A percentile compares a stretch with the other conserved stretches of the same genome.
phyloP scores from a whole-genome alignment of 23 tunicate species.

The Halocynthia roretzi region DNA sequence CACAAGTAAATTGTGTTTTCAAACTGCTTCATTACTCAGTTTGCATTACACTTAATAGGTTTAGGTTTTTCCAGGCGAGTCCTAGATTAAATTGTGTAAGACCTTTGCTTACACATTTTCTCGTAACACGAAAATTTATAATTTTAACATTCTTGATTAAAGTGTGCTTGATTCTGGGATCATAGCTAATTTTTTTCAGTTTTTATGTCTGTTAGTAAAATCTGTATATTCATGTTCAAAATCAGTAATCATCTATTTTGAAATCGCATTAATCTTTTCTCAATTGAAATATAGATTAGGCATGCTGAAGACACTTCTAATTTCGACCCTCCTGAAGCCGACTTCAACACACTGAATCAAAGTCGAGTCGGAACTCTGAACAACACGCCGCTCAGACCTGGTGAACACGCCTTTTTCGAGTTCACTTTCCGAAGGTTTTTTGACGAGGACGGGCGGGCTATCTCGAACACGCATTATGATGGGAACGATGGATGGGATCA shows the following conservation, averaged over 20 bases:
- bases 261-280: too few relatives aligned
- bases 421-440: slow-evolving; percentile 91
- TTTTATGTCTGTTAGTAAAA: too few relatives aligned
- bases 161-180: too few relatives aligned
- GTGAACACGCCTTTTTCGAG: slow-evolving; percentile 96
- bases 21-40: neutral
- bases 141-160: too few relatives aligned
- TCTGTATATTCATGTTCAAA: too few relatives aligned
- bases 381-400: slow-evolving; percentile 64
- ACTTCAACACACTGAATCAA: slow-evolving; percentile 36
- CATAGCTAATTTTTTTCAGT: too few relatives aligned
- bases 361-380: slow-evolving; percentile 39
- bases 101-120: too few relatives aligned
- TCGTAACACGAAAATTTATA: too few relatives aligned
- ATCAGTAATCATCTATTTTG: too few relatives aligned
- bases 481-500: neutral
- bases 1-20: slow-evolving; percentile 41
- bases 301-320: slow-evolving; percentile 86
- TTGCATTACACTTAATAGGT: neutral
- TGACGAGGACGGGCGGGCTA: slow-evolving; percentile 80
- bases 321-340: slow-evolving; percentile 49
- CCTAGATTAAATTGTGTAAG: neutral
- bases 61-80: neutral
- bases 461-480: slow-evolving; percentile 20
- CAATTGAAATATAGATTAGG: slow-evolving; percentile 29